A percentile compares a stretch with the other conserved stretches of the same genome.
These are phyloP conservation scores for Pipistrellus pipistrellus DNA, from an alignment of 2,797 vertebrate genomes.

Conservation along the genomic window DNA sequence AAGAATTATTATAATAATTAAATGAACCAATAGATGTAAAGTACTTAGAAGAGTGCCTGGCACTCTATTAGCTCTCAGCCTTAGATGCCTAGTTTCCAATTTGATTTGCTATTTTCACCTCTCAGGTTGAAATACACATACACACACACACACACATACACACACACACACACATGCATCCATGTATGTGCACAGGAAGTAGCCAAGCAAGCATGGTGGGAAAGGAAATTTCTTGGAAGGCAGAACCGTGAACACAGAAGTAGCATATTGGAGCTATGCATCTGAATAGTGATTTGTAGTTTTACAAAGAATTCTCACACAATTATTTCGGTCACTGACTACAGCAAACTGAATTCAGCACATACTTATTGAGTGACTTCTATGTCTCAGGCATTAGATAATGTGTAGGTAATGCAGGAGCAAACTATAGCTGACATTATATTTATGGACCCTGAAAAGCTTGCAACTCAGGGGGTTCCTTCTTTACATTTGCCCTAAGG, in stretches of 20 bases:
- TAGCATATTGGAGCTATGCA: neutral
- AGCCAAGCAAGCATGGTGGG: neutral
- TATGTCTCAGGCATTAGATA: neutral
- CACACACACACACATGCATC: neutral
- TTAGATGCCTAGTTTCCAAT: neutral
- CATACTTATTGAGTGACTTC: neutral
- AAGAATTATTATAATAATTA: neutral
- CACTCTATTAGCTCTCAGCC: neutral
- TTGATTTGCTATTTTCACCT: neutral
- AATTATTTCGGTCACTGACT: neutral
- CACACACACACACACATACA: no score
- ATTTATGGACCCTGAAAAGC: neutral
- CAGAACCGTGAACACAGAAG: neutral
- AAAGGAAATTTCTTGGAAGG: constrained; percentile 9
- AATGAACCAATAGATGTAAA: neutral
- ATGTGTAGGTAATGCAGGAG: neutral
- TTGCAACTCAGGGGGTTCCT: neutral
- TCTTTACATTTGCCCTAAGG: neutral
- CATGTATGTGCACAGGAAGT: neutral
- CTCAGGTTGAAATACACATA: neutral
- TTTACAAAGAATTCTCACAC: constrained; percentile 22
- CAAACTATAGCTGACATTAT: neutral
- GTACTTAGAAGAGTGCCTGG: neutral
- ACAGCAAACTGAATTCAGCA: neutral
- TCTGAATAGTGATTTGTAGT: neutral